phyloP scores from a whole-genome alignment of 92 coral and sea anemone species.

The Phymanthus crucifer region DNA sequence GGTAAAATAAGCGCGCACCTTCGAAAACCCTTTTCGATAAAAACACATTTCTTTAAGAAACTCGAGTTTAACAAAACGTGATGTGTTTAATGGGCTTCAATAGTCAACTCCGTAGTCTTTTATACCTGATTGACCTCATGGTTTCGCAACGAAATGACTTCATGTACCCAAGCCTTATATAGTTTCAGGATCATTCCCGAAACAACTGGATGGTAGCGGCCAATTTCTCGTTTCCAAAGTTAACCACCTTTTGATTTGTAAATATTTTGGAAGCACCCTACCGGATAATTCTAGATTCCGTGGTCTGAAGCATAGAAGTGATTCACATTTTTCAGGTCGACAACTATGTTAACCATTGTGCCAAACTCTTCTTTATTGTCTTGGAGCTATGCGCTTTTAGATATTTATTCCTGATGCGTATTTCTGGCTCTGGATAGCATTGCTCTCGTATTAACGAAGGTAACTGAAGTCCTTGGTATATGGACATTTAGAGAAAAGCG shows the following conservation, averaged over 20 bases:
- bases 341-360: neutral
- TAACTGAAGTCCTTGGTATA: neutral
- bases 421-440: neutral
- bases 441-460: neutral
- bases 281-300: too few relatives aligned
- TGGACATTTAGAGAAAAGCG: neutral
- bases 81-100: too few relatives aligned
- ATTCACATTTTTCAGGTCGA: neutral
- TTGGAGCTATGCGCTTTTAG: neutral
- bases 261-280: neutral
- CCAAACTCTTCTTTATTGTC: neutral
- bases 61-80: too few relatives aligned
- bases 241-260: neutral
- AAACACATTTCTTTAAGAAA: too few relatives aligned
- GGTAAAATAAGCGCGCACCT: too few relatives aligned
- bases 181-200: too few relatives aligned
- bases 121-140: too few relatives aligned
- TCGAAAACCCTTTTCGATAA: too few relatives aligned
- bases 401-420: neutral
- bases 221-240: neutral
- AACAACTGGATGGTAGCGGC: neutral
- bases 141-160: too few relatives aligned
- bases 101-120: too few relatives aligned
- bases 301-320: neutral
- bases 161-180: too few relatives aligned